A percentile compares a stretch with the other conserved stretches of the same genome.
Conservation (phyloP, 2,888 invertebrate genomes). For the Eupithecia exiguata region DNA sequence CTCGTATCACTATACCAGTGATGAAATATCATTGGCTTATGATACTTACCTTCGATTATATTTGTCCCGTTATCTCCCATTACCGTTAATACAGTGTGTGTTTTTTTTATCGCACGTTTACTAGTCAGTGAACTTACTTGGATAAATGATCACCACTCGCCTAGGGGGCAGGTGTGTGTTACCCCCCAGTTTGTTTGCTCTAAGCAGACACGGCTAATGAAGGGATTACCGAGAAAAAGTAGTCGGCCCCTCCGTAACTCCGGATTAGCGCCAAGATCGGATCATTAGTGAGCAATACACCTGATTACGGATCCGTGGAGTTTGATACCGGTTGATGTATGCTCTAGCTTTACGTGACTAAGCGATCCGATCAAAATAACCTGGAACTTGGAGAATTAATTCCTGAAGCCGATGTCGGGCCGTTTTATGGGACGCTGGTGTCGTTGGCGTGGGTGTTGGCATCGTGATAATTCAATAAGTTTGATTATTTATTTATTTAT, state of each 20-base stretch:
- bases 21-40: neutral
- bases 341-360: constrained; percentile 56
- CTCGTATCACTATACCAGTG: neutral
- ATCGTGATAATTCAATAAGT: constrained; percentile 6
- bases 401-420: neutral
- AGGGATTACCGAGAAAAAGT: constrained; percentile 78
- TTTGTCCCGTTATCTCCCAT: neutral
- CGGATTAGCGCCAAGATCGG: constrained; percentile 72
- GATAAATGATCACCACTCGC: constrained; percentile 18
- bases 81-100: neutral
- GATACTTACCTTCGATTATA: neutral
- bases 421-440: neutral
- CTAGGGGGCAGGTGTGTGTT: constrained; percentile 31
- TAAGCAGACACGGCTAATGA: constrained; percentile 72
- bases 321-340: constrained; percentile 65
- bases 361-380: constrained; percentile 37
- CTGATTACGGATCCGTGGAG: constrained; percentile 66
- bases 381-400: constrained; percentile 41
- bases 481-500: no score
- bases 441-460: neutral
- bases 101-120: constrained; percentile 6
- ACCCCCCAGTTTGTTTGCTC: constrained; percentile 56
- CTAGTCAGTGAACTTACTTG: constrained; percentile 4
- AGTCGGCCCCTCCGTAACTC: constrained; percentile 59
- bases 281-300: constrained; percentile 78